Evolutionary conservation across 2,113 vertebrate genomes (phyloP).

Genomic region (Sisor rabdophorus): DNA sequence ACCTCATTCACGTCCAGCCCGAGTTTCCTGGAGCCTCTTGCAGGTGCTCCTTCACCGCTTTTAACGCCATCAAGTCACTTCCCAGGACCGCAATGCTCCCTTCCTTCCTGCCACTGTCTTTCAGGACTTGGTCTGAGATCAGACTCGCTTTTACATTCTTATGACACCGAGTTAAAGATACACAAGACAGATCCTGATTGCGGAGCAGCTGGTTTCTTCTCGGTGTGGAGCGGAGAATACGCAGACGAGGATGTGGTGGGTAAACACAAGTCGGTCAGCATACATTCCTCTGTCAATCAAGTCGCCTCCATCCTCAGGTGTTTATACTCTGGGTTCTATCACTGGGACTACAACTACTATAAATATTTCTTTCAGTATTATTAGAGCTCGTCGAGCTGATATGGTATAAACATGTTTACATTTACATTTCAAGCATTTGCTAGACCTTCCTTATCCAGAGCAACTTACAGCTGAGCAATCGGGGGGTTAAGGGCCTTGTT

Average conservation of each 20-base stretch:
- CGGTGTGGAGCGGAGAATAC: constrained; percentile 4
- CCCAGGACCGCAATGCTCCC: constrained; percentile 27
- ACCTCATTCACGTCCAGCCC: constrained; percentile 5
- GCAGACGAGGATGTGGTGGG: constrained; percentile 40
- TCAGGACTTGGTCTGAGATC: constrained; percentile 4
- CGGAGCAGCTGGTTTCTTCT: neutral
- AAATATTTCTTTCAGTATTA: neutral
- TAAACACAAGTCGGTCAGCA: constrained; percentile 39
- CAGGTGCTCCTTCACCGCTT: constrained; percentile 24
- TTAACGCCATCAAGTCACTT: constrained; percentile 27
- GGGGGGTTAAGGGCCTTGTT: too few species aligned
- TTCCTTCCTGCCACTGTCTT: constrained; percentile 30
- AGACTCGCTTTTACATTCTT: neutral
- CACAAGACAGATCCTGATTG: neutral
- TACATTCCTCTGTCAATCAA: constrained; percentile 19
- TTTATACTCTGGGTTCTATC: constrained; percentile 41
- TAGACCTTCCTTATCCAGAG: too few species aligned
- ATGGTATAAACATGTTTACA: too few species aligned
- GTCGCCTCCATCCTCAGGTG: constrained; percentile 24
- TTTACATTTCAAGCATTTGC: too few species aligned
- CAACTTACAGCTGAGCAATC: too few species aligned
- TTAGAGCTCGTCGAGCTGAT: too few species aligned
- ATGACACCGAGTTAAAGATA: neutral
- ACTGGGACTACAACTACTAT: constrained; percentile 17
- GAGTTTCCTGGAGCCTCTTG: constrained; percentile 33